Conservation (phyloP, 2,888 invertebrate genomes). For the Hydropsyche betteni region DNA sequence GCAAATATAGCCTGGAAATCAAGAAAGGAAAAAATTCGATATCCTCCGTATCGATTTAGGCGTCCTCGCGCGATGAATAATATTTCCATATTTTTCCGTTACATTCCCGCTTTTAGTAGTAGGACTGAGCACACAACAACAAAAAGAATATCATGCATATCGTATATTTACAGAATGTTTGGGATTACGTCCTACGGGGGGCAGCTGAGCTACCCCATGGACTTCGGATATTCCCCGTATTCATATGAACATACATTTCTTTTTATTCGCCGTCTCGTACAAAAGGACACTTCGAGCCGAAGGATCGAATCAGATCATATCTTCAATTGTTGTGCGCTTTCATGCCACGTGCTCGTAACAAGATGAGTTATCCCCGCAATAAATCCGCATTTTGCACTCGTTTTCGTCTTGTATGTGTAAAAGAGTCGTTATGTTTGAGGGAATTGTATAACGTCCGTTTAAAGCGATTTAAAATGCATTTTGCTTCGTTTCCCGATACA, state of each 20-base stretch:
- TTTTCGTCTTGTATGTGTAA: background rate
- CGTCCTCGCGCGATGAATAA: conserved; percentile 13
- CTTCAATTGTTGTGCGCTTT: background rate
- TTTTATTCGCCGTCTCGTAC: background rate
- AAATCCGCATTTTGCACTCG: background rate
- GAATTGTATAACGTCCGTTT: too few species aligned
- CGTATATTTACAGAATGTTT: conserved; percentile 19
- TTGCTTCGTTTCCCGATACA: too few species aligned
- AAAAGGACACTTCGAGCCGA: conserved; percentile 1
- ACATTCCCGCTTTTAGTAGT: background rate
- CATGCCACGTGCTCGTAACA: background rate
- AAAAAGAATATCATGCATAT: conserved; percentile 10
- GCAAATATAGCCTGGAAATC: too few species aligned
- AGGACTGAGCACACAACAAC: background rate
- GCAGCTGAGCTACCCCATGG: background rate
- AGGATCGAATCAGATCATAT: conserved; percentile 27
- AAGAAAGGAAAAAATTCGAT: too few species aligned
- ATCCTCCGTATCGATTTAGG: background rate
- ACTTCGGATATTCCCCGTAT: background rate
- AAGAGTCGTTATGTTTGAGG: too few species aligned
- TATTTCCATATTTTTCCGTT: conserved; percentile 18
- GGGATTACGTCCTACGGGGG: conserved; percentile 21
- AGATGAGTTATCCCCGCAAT: background rate
- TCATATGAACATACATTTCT: background rate
- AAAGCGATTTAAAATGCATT: too few species aligned